Evolutionary conservation across 2,888 invertebrate species (phyloP).

Genomic region (Acholoe squamosa): DNA sequence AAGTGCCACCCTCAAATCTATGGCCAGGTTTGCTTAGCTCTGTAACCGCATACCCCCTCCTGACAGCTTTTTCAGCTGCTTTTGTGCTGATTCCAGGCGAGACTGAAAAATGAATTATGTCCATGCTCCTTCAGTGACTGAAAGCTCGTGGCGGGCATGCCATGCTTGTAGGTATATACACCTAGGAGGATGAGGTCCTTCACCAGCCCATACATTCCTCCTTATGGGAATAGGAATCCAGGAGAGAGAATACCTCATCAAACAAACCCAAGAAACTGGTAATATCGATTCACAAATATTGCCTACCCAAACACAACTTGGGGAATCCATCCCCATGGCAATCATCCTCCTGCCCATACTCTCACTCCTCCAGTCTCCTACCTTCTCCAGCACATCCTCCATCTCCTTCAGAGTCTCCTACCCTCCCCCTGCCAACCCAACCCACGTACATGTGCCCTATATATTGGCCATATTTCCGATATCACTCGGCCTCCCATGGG

Average conservation of each 20-base stretch:
- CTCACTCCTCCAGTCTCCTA: background rate
- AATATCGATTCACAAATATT: constrained; percentile 41
- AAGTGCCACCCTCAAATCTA: background rate
- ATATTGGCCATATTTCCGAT: constrained; percentile 37
- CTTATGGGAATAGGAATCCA: background rate
- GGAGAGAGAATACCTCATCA: background rate
- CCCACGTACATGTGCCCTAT: background rate
- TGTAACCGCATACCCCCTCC: background rate
- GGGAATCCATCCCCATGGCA: background rate
- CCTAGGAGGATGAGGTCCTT: background rate
- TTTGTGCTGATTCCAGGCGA: background rate
- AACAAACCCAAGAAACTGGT: constrained; percentile 31
- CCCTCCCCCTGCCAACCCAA: too few species aligned
- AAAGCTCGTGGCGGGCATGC: background rate
- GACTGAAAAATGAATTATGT: background rate
- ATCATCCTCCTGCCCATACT: background rate
- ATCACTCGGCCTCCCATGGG: background rate
- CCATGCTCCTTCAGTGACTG: too few species aligned
- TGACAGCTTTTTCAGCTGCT: background rate
- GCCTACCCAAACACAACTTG: background rate
- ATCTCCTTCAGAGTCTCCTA: background rate
- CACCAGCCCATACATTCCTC: background rate
- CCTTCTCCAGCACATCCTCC: background rate
- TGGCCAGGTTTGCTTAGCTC: constrained; percentile 9
- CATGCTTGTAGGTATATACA: background rate